phyloP scores from a whole-genome alignment of 2,113 vertebrate genomes.

The Rallus limicola region DNA sequence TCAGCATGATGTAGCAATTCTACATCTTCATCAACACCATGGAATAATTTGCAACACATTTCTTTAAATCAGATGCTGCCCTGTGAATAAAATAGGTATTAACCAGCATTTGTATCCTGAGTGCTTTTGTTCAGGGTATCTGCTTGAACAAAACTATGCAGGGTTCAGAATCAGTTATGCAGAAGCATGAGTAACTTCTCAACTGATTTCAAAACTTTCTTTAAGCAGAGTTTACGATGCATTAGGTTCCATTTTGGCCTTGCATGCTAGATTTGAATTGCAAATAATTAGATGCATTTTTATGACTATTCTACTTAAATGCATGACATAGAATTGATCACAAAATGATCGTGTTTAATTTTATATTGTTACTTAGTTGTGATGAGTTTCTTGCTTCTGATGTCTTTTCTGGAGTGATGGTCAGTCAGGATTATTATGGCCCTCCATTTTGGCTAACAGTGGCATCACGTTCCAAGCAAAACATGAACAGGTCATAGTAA shows the following conservation, averaged over 20 bases:
- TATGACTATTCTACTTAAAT: background rate
- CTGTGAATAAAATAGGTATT: background rate
- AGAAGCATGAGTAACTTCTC: background rate
- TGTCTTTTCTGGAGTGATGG: background rate
- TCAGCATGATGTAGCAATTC: background rate
- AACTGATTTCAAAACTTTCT: background rate
- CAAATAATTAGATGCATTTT: background rate
- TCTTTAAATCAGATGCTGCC: background rate
- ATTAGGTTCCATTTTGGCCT: background rate
- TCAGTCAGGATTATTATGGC: background rate
- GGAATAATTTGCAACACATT: background rate
- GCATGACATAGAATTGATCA: background rate
- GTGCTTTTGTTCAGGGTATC: background rate
- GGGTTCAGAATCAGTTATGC: background rate
- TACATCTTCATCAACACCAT: background rate
- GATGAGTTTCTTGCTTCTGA: background rate
- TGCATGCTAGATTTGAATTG: background rate
- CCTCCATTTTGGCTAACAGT: background rate
- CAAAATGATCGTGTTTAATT: background rate
- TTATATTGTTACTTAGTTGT: background rate
- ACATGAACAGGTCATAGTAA: background rate
- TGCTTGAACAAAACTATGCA: background rate
- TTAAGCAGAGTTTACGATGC: background rate
- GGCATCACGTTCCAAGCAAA: background rate
- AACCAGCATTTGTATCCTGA: background rate